Evolutionary conservation across 2,888 invertebrate species (phyloP), one percentile per base, ranked within the genome.

Genomic region (Amphimallon solstitiale): DNA sequence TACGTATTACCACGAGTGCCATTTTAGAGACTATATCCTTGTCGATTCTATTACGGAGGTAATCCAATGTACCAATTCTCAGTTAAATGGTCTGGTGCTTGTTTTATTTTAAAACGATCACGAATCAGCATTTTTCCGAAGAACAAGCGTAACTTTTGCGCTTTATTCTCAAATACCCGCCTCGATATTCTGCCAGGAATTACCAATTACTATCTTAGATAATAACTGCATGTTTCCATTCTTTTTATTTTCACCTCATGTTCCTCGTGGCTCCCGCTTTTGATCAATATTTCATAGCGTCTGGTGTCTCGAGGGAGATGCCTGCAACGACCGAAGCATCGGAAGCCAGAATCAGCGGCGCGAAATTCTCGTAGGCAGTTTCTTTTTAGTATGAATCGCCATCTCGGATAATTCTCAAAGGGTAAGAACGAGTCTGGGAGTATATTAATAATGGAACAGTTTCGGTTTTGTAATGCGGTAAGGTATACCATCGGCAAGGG

Each of bases 361-460:
- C 29, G 29, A 29, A 29, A 29, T 29, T 29, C 29, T 29, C 29
- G 14, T 49, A 49, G 23, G 21, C 19, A 19, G 48, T 49, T 49
- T 23, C 48, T 49, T 49, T 49, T 49, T 23, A 29, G 48, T 29
- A 29, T 29, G 29, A 29, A 29, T 29, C 29, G 43, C 15, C 14
- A 34, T 29, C 66, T 49, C 29, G 48, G 67, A 67, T 67, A 68
- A 71, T 66, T 70, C 70, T 68, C 70, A 67, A 69, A 70, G 66
- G 69, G 49, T 23, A 12, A 23, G 40, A 45, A 63, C 68, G 34
- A 38, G 21, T 15, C 43, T 34, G 21, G 59, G 66, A 43, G 43
- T 52, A 63, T 71, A 68, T 70, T 71, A 71, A 71, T 68, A 71
- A 70, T 70, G 70, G 68, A 71, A 67, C 67, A 67, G 68, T 71